These are phyloP conservation scores for Myanophis thanlyinensis DNA, from an alignment of 2,113 vertebrate species.

Conservation along the genomic window DNA sequence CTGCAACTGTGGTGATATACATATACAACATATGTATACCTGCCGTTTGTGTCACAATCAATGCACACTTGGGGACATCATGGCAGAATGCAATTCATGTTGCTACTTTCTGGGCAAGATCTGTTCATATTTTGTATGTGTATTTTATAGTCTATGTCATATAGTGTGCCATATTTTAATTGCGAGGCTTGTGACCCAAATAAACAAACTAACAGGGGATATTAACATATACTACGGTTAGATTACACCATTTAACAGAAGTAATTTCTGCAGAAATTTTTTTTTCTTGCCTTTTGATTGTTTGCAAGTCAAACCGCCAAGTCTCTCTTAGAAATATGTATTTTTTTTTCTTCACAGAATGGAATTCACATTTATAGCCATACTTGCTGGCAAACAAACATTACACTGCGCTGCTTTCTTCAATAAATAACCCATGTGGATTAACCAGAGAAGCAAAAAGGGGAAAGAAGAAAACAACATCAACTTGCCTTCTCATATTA, in stretches of 20 bases:
- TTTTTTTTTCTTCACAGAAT: neutral
- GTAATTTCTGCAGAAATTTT: neutral
- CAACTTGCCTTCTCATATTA: slow-evolving; percentile 23
- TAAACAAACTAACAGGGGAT: neutral
- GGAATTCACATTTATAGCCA: neutral
- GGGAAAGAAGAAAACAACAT: neutral
- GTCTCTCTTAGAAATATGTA: neutral
- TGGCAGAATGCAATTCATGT: neutral
- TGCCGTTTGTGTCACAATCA: neutral
- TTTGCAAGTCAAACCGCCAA: neutral
- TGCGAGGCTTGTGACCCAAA: neutral
- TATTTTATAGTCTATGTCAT: neutral
- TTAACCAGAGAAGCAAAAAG: neutral
- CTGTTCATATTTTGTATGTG: neutral
- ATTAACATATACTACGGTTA: neutral
- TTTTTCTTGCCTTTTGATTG: slow-evolving; percentile 15
- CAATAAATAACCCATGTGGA: neutral
- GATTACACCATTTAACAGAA: neutral
- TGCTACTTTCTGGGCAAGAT: neutral
- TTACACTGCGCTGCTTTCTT: neutral
- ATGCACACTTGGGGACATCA: neutral
- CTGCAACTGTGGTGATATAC: neutral
- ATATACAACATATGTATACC: neutral
- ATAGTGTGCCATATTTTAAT: neutral
- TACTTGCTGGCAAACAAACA: slow-evolving; percentile 30